These are phyloP conservation scores for Pelochelys cantorii DNA, from an alignment of 2,797 vertebrate species.

Conservation along the genomic window DNA sequence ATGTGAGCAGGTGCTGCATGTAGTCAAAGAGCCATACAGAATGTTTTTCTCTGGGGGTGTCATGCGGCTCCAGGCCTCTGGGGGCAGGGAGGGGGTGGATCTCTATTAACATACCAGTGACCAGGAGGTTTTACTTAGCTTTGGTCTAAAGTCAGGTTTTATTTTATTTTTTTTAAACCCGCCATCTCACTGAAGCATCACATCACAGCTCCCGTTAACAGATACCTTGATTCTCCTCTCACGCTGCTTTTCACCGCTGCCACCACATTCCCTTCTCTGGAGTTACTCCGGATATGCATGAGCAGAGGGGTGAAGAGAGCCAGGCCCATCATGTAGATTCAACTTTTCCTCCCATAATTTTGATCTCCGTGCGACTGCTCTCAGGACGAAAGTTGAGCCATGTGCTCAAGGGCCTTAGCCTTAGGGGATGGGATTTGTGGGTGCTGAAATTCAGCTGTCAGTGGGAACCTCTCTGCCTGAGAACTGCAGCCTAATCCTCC, in stretches of 20 bases:
- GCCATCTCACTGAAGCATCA: neutral
- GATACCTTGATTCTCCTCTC: accelerated
- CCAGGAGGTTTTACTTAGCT: neutral
- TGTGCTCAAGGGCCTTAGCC: neutral
- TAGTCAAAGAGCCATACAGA: accelerated
- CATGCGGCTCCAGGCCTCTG: accelerated
- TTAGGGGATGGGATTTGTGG: neutral
- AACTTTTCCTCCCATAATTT: neutral
- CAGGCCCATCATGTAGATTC: neutral
- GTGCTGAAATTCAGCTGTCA: neutral
- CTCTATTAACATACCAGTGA: neutral
- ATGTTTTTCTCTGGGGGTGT: accelerated
- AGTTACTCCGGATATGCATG: neutral
- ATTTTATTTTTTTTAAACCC: neutral
- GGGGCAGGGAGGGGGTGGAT: accelerated
- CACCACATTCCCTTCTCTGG: neutral
- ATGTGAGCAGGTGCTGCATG: accelerated
- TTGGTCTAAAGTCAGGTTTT: neutral
- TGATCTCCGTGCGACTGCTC: neutral
- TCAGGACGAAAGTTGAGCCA: accelerated
- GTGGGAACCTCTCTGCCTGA: neutral
- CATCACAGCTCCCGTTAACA: accelerated
- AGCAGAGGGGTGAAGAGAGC: neutral
- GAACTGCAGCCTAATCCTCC: neutral
- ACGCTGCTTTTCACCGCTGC: neutral